Evolutionary conservation across 2,113 vertebrate species (phyloP).

Genomic region (Dendrocopos noguchii): DNA sequence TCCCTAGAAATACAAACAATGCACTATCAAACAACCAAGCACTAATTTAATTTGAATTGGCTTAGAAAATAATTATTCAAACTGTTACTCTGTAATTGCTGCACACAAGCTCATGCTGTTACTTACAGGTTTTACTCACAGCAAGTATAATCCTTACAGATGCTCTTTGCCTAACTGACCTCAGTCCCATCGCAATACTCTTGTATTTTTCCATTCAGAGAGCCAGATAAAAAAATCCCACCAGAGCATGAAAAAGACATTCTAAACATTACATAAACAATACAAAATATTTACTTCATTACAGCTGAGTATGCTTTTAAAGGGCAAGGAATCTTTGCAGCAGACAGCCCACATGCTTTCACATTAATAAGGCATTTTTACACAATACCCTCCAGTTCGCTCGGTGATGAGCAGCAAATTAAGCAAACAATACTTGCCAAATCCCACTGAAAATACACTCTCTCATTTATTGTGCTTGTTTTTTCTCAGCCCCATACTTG

Average conservation of each 20-base stretch:
- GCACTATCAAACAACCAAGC: conserved; percentile 25
- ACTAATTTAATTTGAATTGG: background rate
- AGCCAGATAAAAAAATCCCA: background rate
- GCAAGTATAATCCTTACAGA: background rate
- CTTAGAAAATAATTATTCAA: conserved; percentile 10
- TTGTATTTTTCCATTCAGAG: background rate
- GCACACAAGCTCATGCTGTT: background rate
- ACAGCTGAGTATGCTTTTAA: background rate
- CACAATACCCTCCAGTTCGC: background rate
- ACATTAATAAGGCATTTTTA: background rate
- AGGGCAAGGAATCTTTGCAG: background rate
- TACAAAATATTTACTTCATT: background rate
- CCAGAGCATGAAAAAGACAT: background rate
- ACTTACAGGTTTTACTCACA: background rate
- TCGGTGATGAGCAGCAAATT: background rate
- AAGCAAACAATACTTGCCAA: background rate
- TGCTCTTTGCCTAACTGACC: background rate
- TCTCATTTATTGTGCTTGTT: background rate
- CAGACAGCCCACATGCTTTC: background rate
- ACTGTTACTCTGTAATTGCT: background rate
- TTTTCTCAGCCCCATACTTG: background rate
- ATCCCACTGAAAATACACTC: background rate
- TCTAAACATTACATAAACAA: background rate
- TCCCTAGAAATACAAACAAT: conserved; percentile 81
- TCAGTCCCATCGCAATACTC: background rate